Evolutionary conservation across 2,113 vertebrate genomes (phyloP).

Genomic region (Cavia aperea): DNA sequence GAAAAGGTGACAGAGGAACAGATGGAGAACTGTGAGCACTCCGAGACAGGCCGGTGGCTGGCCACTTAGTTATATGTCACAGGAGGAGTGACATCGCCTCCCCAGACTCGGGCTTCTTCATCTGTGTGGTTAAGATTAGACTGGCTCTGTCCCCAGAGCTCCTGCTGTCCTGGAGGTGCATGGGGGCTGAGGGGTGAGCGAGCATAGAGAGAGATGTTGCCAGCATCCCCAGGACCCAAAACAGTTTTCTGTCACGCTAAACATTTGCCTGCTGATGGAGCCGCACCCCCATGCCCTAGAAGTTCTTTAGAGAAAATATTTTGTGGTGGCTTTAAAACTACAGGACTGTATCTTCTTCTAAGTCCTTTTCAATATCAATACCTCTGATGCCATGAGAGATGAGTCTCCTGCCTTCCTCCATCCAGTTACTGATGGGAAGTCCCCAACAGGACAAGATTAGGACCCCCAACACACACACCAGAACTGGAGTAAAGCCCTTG

Average conservation of each 20-base stretch:
- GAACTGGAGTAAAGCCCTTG: neutral
- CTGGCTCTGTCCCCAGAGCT: neutral
- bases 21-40: neutral
- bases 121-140: neutral
- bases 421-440: neutral
- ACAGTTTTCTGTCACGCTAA: neutral
- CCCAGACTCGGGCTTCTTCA: neutral
- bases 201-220: neutral
- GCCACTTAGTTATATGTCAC: neutral
- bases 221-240: neutral
- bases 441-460: neutral
- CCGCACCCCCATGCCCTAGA: neutral
- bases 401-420: neutral
- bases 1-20: neutral
- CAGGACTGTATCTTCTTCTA: neutral
- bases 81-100: neutral
- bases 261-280: neutral
- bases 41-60: neutral
- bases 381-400: neutral
- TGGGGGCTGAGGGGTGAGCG: fast-evolving
- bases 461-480: neutral
- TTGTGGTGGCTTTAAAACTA: neutral
- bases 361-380: neutral
- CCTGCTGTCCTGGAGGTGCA: neutral
- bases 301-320: neutral